Conservation (phyloP, 2,797 vertebrate species). For the Eulemur mongoz region DNA sequence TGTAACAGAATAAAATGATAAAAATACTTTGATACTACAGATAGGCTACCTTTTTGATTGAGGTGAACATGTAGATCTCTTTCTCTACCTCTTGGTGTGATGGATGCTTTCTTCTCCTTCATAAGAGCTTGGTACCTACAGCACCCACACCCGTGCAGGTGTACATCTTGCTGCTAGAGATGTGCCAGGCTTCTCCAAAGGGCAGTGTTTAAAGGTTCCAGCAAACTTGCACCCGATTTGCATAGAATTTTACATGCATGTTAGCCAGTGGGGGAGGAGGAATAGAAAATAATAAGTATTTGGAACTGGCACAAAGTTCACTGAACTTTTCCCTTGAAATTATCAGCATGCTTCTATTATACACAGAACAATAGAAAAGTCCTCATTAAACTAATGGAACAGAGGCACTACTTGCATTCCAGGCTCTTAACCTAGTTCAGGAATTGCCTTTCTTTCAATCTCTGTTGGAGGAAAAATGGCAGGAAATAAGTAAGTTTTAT, state of each 20-base stretch:
- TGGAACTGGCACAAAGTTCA: conserved; percentile 44
- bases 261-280: background rate
- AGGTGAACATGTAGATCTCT: background rate
- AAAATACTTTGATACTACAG: background rate
- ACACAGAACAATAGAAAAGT: conserved; percentile 45
- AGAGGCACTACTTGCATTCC: background rate
- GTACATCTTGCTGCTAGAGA: background rate
- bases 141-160: background rate
- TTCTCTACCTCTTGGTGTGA: background rate
- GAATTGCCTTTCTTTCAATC: background rate
- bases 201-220: background rate
- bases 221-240: background rate
- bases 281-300: conserved; percentile 34
- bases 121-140: background rate
- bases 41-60: background rate
- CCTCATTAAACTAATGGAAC: conserved; percentile 37
- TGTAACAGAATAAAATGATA: background rate
- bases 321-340: conserved; percentile 56
- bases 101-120: background rate
- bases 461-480: background rate
- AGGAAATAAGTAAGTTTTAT: background rate
- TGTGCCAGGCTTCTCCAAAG: background rate
- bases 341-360: conserved; percentile 33
- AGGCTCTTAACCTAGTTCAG: background rate
- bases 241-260: conserved; percentile 25